Base-by-base conservation (phyloP, 2,888 invertebrate species). In the Dexiosoma caninum region DNA sequence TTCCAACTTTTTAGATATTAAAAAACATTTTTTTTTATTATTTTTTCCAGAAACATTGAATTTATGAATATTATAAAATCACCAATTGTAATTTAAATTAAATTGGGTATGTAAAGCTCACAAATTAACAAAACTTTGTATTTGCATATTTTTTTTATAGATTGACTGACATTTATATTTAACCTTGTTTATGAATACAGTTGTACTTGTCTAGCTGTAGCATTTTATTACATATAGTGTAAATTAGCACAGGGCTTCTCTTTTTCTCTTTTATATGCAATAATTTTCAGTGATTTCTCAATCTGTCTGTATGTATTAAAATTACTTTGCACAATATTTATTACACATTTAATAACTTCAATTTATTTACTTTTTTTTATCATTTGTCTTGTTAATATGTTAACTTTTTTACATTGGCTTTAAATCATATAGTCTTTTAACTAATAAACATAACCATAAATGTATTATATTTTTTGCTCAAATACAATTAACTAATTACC, bases 381-480 rank as follows among this genome's bases (percentile, higher is more conserved):
- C 9, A 21, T 37, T 23, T 14, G 8, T 14, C 3, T n/a, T n/a
- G n/a, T n/a, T n/a, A n/a, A n/a, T n/a, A n/a, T n/a, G n/a, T n/a
- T n/a, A n/a, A n/a, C n/a, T n/a, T n/a, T n/a, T n/a, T n/a, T n/a
- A n/a, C n/a, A n/a, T 55, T 64, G n/a, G 10, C 49, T 51, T 37
- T 49, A 10, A n/a, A 7, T 74, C 23, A 51, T 55, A 64, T 53
- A 64, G 70, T 71, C n/a, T 46, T 46, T 37, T 46, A 21, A 32
- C 10, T n/a, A 14, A 55, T 57, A 53, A 49, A 80, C 81, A 81
- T 81, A 81, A 81, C 81, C 81, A 77, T 77, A 81, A 81, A 64
- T 42, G 5, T 72, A 40, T 35, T 27, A 12, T 72, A 44, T 59
- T 66, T 37, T 74, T 74, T 35, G 6, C 9, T 40, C 44, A 49